Evolutionary conservation across 2,888 invertebrate species (phyloP).

Genomic region (Myathropa florea): DNA sequence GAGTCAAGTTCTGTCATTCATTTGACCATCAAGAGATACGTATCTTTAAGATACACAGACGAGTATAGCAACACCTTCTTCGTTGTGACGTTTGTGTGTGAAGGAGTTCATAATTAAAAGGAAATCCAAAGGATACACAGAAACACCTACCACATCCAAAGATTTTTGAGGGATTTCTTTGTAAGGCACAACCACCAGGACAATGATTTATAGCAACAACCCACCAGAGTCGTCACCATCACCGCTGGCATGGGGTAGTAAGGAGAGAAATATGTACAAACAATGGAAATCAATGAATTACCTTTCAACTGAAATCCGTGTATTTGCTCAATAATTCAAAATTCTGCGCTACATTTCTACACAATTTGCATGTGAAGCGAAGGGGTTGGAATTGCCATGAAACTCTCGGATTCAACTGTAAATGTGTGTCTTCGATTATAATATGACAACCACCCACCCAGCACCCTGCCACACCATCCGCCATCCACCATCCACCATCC

Average conservation of each 20-base stretch:
- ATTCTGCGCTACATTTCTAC: constrained; percentile 65
- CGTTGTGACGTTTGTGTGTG: not conserved
- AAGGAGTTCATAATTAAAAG: constrained; percentile 63
- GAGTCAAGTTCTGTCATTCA: constrained; percentile 30
- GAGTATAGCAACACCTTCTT: constrained; percentile 28
- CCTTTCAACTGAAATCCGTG: constrained; percentile 68
- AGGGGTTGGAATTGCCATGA: not conserved
- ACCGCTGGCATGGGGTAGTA: not conserved
- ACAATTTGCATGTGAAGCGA: constrained; percentile 64
- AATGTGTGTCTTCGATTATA: constrained; percentile 71
- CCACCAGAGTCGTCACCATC: constrained; percentile 23
- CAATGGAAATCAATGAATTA: constrained; percentile 71
- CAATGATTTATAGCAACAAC: constrained; percentile 69
- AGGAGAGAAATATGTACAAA: constrained; percentile 58
- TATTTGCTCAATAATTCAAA: constrained; percentile 71
- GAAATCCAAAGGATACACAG: constrained; percentile 30
- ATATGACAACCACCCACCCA: constrained; percentile 58
- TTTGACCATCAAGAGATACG: constrained; percentile 56
- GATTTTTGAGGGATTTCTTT: constrained; percentile 29
- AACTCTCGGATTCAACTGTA: constrained; percentile 57
- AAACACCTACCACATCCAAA: not conserved
- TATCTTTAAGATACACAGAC: constrained; percentile 14
- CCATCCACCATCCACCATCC: not conserved
- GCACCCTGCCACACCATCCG: not conserved
- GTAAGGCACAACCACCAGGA: constrained; percentile 13